Evolutionary conservation across 2,113 vertebrate genomes (phyloP).

Genomic region (Engraulis encrasicolus): DNA sequence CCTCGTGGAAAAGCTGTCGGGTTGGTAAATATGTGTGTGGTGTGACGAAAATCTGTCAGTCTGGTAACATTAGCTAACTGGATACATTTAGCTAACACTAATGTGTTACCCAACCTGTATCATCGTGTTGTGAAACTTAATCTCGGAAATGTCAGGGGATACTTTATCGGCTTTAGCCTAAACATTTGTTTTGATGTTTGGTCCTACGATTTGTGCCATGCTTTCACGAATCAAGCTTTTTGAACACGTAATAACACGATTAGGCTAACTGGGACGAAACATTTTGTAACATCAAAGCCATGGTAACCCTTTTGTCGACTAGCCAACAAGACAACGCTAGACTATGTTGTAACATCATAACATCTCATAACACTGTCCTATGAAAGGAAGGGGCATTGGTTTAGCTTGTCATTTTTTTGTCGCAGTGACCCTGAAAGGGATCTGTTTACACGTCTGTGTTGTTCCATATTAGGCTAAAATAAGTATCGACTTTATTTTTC

Average conservation of each 20-base stretch:
- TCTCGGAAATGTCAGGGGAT: not conserved
- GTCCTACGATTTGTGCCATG: no score
- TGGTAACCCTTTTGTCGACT: no score
- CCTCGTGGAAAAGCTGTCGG: not conserved
- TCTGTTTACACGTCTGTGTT: not conserved
- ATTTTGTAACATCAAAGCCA: no score
- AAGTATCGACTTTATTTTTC: not conserved
- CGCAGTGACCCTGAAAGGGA: not conserved
- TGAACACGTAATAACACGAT: no score
- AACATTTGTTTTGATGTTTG: no score
- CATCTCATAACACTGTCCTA: not conserved
- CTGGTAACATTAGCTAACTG: not conserved
- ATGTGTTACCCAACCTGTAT: not conserved
- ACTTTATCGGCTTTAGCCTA: no score
- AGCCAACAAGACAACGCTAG: not conserved
- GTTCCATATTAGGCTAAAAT: not conserved
- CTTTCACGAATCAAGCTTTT: no score
- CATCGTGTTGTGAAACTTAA: not conserved
- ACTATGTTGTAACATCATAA: not conserved
- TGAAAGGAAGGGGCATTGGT: not conserved
- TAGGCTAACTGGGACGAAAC: no score
- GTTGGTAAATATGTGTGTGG: not conserved
- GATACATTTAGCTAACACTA: not conserved
- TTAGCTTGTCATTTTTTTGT: not conserved
- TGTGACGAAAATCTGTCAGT: not conserved